Base-by-base conservation (phyloP, 2,113 vertebrate genomes). In the Thunnus maccoyii region DNA sequence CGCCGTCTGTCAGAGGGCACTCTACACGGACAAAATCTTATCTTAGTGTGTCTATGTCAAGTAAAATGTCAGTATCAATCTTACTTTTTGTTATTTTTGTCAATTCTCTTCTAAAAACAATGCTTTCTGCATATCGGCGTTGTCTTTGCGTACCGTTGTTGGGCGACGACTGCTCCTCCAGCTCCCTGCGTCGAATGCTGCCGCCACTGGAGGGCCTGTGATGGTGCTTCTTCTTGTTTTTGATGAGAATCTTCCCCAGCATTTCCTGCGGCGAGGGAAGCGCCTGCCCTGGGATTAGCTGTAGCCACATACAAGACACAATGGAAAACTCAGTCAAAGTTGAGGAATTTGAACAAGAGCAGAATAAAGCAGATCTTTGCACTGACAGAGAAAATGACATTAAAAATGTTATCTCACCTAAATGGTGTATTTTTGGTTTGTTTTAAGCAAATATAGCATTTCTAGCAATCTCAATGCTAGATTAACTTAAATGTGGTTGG, bases 191-290 rank as follows among this genome's bases (percentile, higher is more conserved):
- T 32, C 94, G 92, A 27, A 97, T 94, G 79, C 96, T 93, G 0
- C 95, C 94, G 36, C 94, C 89, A 0, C 93, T 93, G 2, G 89
- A 83, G 0, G 92, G 93, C 25, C 89, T 73, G 30, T 74, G 87
- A 79, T 90, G 88, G 78, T 96, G 95, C 44, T 96, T 94, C 87
- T 97, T 98, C 92, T 98, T 98, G 91, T 98, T 98, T 92, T 98
- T 98, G 63, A 98, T 95, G n/a, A 98, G 94, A 84, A 98, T 97
- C 69, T 96, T 97, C 22, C 97, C 96, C 91, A 96, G 27, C 77
- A 98, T 71, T 64, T 98, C 97, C 86, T 97, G 96, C 0, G 97
- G 97, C 10, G 94, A 93, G n/a, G 97, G 97, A 27, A 98, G 91
- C 5, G 78, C 51, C 17, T 95, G 71, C 3, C 95, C 95, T 0